Percentiles rank a stretch among this genome's conserved stretches.
Evolutionary conservation across 1,140 invertebrate genomes (phyloP).

Genomic region (Lucilia sericata): DNA sequence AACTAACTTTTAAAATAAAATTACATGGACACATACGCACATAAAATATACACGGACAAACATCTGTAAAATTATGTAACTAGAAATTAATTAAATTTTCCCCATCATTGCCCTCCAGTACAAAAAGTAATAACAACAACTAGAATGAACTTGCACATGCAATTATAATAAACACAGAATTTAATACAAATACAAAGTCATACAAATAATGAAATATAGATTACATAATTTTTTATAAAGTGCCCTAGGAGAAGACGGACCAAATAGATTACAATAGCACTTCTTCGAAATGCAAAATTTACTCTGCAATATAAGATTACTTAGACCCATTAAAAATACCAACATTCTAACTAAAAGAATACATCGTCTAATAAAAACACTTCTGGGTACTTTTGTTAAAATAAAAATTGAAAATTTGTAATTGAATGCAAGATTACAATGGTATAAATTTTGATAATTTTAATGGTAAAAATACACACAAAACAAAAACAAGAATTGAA

Average conservation of each 20-base stretch:
- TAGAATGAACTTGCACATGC: not conserved
- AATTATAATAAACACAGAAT: not conserved
- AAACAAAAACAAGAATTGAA: not conserved
- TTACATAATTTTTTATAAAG: not conserved
- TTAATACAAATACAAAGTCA: not conserved
- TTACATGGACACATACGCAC: not conserved
- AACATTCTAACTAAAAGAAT: too few species aligned
- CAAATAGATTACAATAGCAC: too few species aligned
- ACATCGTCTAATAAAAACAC: not conserved
- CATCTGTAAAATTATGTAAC: not conserved
- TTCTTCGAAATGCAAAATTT: too few species aligned
- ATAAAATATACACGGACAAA: not conserved
- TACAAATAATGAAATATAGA: not conserved
- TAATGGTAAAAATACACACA: not conserved
- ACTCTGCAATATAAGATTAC: too few species aligned
- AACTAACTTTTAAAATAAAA: not conserved
- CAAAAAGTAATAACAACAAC: not conserved
- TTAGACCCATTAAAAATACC: too few species aligned
- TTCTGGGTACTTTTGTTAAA: not conserved
- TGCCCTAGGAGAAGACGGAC: too few species aligned
- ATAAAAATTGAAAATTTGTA: not conserved
- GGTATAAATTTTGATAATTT: not conserved
- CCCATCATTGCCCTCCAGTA: not conserved
- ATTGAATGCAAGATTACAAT: slow-evolving; percentile 11
- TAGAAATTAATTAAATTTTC: slow-evolving; percentile 14